Conservation (phyloP, 2,888 invertebrate species). For the Galerucella pusilla region DNA sequence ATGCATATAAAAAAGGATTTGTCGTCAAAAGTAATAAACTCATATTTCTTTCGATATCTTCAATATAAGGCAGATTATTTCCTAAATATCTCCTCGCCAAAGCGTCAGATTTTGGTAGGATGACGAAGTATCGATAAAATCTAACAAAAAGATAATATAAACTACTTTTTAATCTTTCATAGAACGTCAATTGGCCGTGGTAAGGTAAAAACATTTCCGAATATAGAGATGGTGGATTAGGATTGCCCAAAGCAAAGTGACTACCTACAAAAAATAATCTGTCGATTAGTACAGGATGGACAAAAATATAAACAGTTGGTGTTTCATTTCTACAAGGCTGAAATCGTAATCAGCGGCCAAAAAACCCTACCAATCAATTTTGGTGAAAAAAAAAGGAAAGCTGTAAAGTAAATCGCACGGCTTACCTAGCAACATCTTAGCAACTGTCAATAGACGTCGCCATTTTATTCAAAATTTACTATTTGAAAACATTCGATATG, state of each 20-base stretch:
- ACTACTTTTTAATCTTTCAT: conserved; percentile 57
- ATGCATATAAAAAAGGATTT: conserved; percentile 57
- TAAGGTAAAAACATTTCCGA: conserved; percentile 55
- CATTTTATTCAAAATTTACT: too few species aligned
- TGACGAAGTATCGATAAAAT: conserved; percentile 48
- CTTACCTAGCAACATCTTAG: too few species aligned
- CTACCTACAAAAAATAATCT: conserved; percentile 23
- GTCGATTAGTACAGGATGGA: too few species aligned
- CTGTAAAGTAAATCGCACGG: too few species aligned
- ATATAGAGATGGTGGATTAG: conserved; percentile 51
- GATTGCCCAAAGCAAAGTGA: conserved; percentile 54
- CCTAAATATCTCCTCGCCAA: conserved; percentile 58
- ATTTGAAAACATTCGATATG: too few species aligned
- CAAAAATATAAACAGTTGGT: too few species aligned
- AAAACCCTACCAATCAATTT: too few species aligned
- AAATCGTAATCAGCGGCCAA: too few species aligned
- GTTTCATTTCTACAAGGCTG: too few species aligned
- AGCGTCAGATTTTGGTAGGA: conserved; percentile 53
- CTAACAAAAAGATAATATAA: conserved; percentile 53
- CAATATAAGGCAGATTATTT: conserved; percentile 56
- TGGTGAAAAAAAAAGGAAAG: too few species aligned
- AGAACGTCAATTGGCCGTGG: conserved; percentile 59
- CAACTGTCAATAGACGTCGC: too few species aligned
- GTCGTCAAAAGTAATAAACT: conserved; percentile 57
- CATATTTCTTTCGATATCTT: conserved; percentile 57